Evolutionary conservation across 2,113 vertebrate genomes (phyloP).

Genomic region (Myotis lucifugus): DNA sequence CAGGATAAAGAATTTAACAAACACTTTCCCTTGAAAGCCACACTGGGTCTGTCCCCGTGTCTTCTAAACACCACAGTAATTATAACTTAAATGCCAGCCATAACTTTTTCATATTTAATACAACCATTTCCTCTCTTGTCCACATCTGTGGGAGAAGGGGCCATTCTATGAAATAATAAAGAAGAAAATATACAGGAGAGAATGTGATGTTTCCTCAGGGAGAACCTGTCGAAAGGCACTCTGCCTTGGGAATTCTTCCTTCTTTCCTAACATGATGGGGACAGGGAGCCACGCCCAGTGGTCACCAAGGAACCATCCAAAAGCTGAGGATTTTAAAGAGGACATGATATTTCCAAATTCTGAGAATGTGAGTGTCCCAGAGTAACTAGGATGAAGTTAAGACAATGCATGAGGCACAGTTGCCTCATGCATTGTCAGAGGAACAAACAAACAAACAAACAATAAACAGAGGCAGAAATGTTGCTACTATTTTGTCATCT

Average conservation of each 20-base stretch:
- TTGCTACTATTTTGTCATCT: neutral
- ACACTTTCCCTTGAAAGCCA: neutral
- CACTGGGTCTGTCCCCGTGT: neutral
- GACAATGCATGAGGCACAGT: neutral
- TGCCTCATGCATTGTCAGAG: neutral
- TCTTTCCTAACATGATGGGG: neutral
- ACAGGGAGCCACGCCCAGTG: neutral
- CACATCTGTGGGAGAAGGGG: neutral
- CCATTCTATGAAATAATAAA: neutral
- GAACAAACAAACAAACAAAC: neutral
- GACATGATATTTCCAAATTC: neutral
- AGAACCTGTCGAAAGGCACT: neutral
- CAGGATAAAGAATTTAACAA: neutral
- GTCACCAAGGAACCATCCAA: neutral
- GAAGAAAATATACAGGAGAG: neutral
- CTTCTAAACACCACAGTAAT: neutral
- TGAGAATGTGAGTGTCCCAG: neutral
- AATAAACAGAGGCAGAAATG: neutral
- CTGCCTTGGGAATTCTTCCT: neutral
- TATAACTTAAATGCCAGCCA: neutral
- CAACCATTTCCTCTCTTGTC: neutral
- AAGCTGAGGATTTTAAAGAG: neutral
- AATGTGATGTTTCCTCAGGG: neutral
- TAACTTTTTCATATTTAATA: neutral
- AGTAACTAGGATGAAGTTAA: neutral